Conservation (phyloP, 2,113 vertebrate genomes). For the Pseudopipra pipra region DNA sequence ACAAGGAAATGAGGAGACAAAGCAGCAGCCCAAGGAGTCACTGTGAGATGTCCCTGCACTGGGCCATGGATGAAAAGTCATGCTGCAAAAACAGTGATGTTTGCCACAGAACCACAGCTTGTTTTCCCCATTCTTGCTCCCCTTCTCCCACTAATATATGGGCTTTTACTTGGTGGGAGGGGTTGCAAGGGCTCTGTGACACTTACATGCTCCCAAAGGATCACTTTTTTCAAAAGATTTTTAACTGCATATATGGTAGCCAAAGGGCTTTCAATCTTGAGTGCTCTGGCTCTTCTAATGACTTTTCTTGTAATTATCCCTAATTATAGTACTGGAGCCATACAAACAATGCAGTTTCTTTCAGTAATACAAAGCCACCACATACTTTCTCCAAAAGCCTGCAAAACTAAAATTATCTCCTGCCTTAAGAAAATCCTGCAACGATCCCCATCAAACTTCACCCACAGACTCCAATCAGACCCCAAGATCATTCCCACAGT, state of each 20-base stretch:
- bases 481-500: neutral
- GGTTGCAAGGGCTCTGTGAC: neutral
- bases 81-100: neutral
- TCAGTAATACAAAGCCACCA: neutral
- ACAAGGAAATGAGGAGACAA: neutral
- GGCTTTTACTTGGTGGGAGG: neutral
- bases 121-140: neutral
- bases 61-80: neutral
- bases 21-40: neutral
- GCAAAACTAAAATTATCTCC: neutral
- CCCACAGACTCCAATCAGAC: neutral
- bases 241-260: neutral
- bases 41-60: neutral
- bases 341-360: neutral
- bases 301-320: neutral
- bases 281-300: neutral
- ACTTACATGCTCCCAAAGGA: neutral
- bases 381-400: neutral
- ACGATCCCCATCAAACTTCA: neutral
- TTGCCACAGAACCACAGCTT: neutral
- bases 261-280: neutral
- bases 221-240: neutral
- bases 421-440: neutral
- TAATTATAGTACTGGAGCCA: neutral
- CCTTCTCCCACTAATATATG: neutral